phyloP scores from a whole-genome alignment of 1,140 invertebrate genomes.

The Drusus annulatus region DNA sequence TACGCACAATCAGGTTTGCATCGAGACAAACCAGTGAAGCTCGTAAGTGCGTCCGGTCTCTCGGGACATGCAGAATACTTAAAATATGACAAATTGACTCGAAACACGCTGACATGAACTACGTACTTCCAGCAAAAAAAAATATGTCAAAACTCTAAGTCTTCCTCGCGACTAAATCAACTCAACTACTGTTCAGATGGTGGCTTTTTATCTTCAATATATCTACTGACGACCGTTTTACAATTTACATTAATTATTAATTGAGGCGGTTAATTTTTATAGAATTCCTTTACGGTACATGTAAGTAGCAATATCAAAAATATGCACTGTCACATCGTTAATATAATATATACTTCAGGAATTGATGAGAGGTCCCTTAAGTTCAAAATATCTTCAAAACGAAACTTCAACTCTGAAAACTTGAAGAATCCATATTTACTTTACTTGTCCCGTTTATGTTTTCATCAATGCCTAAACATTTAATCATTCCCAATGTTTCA shows the following conservation, averaged over 20 bases:
- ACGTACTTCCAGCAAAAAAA: constrained; percentile 75
- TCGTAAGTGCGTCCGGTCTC: constrained; percentile 18
- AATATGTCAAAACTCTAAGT: constrained; percentile 74
- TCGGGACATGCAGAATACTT: constrained; percentile 53
- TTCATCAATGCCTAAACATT: no score
- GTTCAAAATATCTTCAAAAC: no score
- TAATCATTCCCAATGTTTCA: no score
- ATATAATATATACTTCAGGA: no score
- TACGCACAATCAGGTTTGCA: not conserved
- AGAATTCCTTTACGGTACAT: constrained; percentile 30
- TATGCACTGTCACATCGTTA: not conserved
- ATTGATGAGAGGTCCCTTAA: no score
- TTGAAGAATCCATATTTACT: no score
- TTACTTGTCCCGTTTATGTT: no score
- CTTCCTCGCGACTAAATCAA: constrained; percentile 70
- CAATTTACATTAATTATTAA: constrained; percentile 48
- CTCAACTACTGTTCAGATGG: constrained; percentile 59
- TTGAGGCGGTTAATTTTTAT: constrained; percentile 27
- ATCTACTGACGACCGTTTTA: constrained; percentile 57
- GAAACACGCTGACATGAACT: constrained; percentile 70
- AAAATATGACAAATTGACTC: constrained; percentile 59
- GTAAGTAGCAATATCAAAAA: constrained; percentile 3
- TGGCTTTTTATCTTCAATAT: constrained; percentile 49
- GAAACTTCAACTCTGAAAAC: no score
- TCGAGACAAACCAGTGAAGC: constrained; percentile 28